Conservation (phyloP, 2,113 vertebrate species). For the Apus apus region DNA sequence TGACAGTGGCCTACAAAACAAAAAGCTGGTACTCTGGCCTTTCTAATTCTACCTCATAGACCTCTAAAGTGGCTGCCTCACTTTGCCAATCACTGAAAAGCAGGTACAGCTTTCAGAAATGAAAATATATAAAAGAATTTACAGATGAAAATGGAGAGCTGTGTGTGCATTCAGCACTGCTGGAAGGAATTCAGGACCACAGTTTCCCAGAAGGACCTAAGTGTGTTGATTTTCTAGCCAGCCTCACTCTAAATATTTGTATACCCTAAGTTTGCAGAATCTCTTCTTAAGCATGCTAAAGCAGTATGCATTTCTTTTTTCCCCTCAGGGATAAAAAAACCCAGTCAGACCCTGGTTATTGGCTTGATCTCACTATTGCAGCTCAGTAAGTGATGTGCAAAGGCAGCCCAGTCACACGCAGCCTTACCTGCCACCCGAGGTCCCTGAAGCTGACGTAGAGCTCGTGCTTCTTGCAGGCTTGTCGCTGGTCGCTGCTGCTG, state of each 20-base stretch:
- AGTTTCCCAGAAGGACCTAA: not conserved
- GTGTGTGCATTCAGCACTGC: rapidly evolving
- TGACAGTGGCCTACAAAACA: not conserved
- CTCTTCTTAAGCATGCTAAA: not conserved
- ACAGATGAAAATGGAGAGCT: rapidly evolving
- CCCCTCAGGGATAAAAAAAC: not conserved
- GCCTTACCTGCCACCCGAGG: conserved; percentile 94
- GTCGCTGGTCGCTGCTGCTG: conserved; percentile 91
- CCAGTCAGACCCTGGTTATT: no score
- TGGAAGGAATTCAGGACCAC: not conserved
- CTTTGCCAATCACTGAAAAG: not conserved
- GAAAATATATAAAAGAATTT: not conserved
- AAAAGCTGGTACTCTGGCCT: not conserved
- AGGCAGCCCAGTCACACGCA: not conserved
- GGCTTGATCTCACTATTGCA: not conserved
- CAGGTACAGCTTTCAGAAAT: not conserved
- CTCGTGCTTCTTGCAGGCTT: conserved; percentile 96
- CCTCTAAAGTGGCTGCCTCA: not conserved
- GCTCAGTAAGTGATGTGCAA: not conserved
- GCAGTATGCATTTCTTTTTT: no score
- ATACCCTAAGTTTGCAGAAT: not conserved
- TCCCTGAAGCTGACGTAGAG: conserved; percentile 97
- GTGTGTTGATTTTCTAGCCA: not conserved
- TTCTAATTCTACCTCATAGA: not conserved
- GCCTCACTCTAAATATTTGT: not conserved